Evolutionary conservation across 2,888 invertebrate species (phyloP).

Genomic region (Stenodera caucasica): DNA sequence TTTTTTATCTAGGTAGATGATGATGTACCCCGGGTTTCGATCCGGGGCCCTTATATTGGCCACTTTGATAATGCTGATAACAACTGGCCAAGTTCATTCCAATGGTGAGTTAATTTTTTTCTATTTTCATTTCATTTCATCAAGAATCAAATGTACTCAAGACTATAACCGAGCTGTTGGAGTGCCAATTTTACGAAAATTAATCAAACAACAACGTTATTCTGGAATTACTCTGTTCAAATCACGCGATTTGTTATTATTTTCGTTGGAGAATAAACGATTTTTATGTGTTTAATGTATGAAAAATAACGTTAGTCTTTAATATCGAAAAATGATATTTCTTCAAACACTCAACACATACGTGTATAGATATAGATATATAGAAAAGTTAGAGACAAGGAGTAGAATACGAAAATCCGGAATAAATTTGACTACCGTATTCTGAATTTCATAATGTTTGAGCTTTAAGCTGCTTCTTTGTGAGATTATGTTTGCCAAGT

Average conservation of each 20-base stretch:
- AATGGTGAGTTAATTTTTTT: constrained; percentile 52
- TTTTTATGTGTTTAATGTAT: no score
- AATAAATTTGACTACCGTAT: constrained; percentile 45
- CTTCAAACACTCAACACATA: constrained; percentile 30
- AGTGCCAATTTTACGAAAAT: constrained; percentile 31
- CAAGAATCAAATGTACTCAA: constrained; percentile 36
- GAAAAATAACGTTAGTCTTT: constrained; percentile 35
- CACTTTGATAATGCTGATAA: constrained; percentile 48
- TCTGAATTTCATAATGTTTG: constrained; percentile 42
- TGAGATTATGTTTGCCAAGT: constrained; percentile 20
- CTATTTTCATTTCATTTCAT: constrained; percentile 32
- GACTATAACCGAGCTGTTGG: constrained; percentile 29
- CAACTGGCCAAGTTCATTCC: constrained; percentile 52
- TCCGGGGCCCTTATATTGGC: constrained; percentile 44
- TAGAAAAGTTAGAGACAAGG: constrained; percentile 16
- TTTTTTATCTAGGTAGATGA: constrained; percentile 47
- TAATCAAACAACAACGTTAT: constrained; percentile 11
- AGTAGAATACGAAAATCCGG: constrained; percentile 42
- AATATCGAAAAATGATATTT: constrained; percentile 43
- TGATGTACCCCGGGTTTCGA: constrained; percentile 45
- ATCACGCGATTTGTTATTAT: constrained; percentile 9
- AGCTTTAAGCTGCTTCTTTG: constrained; percentile 26
- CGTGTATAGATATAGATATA: no score
- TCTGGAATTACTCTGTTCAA: no score
- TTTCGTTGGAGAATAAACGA: no score